A percentile compares a stretch with the other conserved stretches of the same genome.
phyloP scores from a whole-genome alignment of 53 echinoderm and acorn worm genomes.

The Mesocentrotus franciscanus region DNA sequence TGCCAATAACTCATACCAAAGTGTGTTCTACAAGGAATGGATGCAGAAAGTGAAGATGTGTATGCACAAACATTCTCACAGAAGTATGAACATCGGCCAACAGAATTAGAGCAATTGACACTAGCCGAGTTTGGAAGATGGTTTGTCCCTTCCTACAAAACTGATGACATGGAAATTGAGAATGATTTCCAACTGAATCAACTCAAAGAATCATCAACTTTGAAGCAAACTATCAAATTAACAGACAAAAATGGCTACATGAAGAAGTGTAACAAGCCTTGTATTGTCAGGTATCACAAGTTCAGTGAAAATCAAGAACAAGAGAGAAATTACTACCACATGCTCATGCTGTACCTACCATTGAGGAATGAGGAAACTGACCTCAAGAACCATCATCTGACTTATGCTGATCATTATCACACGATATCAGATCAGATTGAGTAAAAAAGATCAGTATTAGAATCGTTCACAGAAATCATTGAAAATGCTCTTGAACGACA shows the following conservation, averaged over 20 bases:
- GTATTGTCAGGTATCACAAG: neutral
- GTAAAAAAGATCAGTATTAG: neutral
- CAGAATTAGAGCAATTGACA: neutral
- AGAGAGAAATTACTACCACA: slow-evolving; percentile 74
- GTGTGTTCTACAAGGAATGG: slow-evolving; percentile 59
- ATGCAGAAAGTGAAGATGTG: slow-evolving; percentile 72
- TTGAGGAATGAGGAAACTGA: slow-evolving; percentile 45
- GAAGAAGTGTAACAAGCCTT: neutral
- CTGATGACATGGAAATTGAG: slow-evolving; percentile 6
- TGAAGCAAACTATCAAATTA: no score
- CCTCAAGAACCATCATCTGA: no score
- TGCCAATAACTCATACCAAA: neutral
- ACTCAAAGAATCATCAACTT: neutral
- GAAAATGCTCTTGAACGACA: slow-evolving; percentile 42
- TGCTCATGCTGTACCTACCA: slow-evolving; percentile 72
- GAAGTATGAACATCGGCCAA: slow-evolving; percentile 21
- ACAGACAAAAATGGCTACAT: no score
- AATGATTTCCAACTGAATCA: neutral
- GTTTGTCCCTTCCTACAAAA: slow-evolving; percentile 48
- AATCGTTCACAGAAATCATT: slow-evolving; percentile 4
- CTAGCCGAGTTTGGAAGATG: slow-evolving; percentile 70
- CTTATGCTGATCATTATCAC: slow-evolving; percentile 28
- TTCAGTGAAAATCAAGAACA: slow-evolving; percentile 58
- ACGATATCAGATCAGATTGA: neutral
- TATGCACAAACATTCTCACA: slow-evolving; percentile 53